Conservation (phyloP, 2,888 invertebrate species). For the Lasius fuliginosus region DNA sequence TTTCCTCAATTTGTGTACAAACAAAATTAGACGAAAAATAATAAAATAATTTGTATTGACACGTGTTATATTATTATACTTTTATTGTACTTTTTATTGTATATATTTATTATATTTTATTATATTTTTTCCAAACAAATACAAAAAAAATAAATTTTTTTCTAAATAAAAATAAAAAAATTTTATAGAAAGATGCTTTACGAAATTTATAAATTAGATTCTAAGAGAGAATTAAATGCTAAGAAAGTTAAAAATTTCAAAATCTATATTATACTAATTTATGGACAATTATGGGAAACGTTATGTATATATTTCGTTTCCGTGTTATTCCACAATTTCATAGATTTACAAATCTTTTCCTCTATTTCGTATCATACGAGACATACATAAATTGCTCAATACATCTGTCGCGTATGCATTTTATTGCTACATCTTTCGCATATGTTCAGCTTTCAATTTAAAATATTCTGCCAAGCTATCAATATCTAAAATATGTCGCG, state of each 20-base stretch:
- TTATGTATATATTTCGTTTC: neutral
- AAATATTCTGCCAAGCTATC: neutral
- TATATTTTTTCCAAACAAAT: neutral
- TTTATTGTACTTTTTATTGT: neutral
- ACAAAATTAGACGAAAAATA: too few relatives aligned
- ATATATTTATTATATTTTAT: neutral
- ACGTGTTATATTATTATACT: neutral
- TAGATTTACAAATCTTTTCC: constrained; percentile 3
- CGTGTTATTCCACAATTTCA: constrained; percentile 13
- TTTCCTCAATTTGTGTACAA: too few relatives aligned
- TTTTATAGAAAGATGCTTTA: neutral
- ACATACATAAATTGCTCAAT: constrained; percentile 26
- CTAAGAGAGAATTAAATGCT: neutral
- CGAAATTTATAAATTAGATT: neutral
- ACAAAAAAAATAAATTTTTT: neutral
- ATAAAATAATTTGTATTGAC: neutral
- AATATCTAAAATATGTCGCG: neutral
- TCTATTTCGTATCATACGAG: neutral
- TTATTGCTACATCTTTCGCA: constrained; percentile 23
- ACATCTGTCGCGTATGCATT: constrained; percentile 10
- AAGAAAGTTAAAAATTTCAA: neutral
- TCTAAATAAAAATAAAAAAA: neutral
- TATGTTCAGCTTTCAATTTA: constrained; percentile 12
- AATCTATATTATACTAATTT: neutral
- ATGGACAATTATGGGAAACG: neutral